phyloP scores from a whole-genome alignment of 1,140 invertebrate species.

The honey bee (Apis mellifera) region Amel_HAv3.1 CM009937.2:2363001-2363500 shows the following conservation, averaged over 20 bases:
- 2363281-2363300: slow-evolving; percentile 62
- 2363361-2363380: slow-evolving; percentile 63
- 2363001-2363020: too few species aligned
- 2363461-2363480: slow-evolving; percentile 41
- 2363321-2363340: slow-evolving; percentile 59
- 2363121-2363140: neutral
- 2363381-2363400: slow-evolving; percentile 50
- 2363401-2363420: slow-evolving; percentile 59
- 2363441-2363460: slow-evolving; percentile 57
- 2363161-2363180: slow-evolving; percentile 61
- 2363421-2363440: slow-evolving; percentile 57
- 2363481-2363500: slow-evolving; percentile 1
- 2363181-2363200: slow-evolving; percentile 57
- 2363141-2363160: neutral
- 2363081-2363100: neutral
- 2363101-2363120: neutral
- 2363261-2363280: slow-evolving; percentile 70
- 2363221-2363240: slow-evolving; percentile 80
- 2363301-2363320: slow-evolving; percentile 60
- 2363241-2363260: slow-evolving; percentile 78
- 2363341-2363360: too few species aligned
- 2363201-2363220: slow-evolving; percentile 70
- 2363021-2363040: too few species aligned
- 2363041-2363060: neutral
- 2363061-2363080: neutral